phyloP scores from a whole-genome alignment of 92 coral and sea anemone species.

The Porites lobata region DNA sequence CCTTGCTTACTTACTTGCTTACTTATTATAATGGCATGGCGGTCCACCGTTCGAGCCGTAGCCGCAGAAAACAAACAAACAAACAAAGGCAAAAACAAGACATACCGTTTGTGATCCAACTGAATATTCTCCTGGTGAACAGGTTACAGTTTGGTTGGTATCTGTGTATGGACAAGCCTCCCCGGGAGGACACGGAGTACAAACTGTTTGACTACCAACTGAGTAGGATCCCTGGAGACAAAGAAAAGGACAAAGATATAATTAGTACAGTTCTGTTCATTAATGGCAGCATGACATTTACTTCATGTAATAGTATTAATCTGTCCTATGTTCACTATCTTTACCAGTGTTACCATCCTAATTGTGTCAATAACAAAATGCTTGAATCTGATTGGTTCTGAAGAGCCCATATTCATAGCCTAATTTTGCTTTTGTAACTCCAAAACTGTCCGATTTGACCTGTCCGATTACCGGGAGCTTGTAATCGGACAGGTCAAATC shows the following conservation, averaged over 20 bases:
- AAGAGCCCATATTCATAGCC: no score
- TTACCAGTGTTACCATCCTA: background rate
- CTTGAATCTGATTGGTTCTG: no score
- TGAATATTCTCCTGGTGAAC: constrained; percentile 90
- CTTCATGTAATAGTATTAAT: background rate
- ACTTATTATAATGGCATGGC: no score
- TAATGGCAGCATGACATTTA: background rate
- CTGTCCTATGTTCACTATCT: background rate
- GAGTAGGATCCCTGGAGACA: constrained; percentile 86
- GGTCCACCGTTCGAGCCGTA: no score
- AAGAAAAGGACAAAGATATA: background rate
- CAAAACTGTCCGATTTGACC: no score
- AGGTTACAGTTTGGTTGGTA: constrained; percentile 75
- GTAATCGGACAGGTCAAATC: no score
- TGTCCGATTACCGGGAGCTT: no score
- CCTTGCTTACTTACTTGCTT: no score
- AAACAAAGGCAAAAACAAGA: background rate
- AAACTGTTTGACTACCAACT: constrained; percentile 74
- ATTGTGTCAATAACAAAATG: no score
- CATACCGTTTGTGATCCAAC: constrained; percentile 92
- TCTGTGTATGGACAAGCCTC: constrained; percentile 82
- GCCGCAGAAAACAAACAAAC: no score
- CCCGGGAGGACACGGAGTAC: constrained; percentile 89
- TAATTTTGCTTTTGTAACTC: no score
- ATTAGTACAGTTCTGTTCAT: background rate